These are phyloP conservation scores for Drosophila ohnishii DNA, from an alignment of 1,140 invertebrate species.

Conservation along the genomic window DNA sequence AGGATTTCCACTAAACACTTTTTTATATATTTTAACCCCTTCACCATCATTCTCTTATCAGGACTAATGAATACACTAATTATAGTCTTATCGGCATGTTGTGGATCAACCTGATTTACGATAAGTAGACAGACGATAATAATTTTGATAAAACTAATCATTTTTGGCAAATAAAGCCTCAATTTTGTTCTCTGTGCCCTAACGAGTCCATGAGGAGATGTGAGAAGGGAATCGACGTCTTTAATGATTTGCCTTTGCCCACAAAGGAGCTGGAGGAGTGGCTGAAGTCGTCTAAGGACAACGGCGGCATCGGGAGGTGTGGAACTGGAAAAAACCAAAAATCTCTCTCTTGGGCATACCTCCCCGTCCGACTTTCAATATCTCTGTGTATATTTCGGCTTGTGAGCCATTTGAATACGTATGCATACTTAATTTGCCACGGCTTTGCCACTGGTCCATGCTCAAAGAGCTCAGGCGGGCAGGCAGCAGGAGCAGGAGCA, in stretches of 20 bases:
- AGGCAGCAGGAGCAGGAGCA: not conserved
- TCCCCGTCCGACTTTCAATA: constrained; percentile 16
- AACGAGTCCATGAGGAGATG: constrained; percentile 15
- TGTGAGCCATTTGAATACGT: constrained; percentile 78
- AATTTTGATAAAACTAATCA: not conserved
- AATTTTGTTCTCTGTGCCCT: constrained; percentile 9
- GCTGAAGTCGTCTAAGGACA: not conserved
- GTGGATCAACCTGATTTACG: constrained; percentile 3
- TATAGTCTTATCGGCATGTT: constrained; percentile 11
- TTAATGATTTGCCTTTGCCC: constrained; percentile 72
- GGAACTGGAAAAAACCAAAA: constrained; percentile 71
- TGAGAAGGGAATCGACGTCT: constrained; percentile 28
- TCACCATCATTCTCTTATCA: not conserved
- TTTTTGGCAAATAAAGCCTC: not conserved
- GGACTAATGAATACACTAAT: constrained; percentile 1
- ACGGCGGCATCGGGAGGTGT: constrained; percentile 18
- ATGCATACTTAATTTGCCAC: constrained; percentile 80
- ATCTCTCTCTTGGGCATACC: constrained; percentile 69
- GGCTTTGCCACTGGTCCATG: constrained; percentile 57
- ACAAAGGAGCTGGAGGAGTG: constrained; percentile 32
- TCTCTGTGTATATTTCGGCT: constrained; percentile 61
- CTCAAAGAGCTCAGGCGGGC: constrained; percentile 14
- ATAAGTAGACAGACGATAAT: not conserved
- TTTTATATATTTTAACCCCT: not conserved
- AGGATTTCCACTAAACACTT: not conserved